phyloP scores from a whole-genome alignment of 1,140 invertebrate species.

The Pseudobourletiella spinata region DNA sequence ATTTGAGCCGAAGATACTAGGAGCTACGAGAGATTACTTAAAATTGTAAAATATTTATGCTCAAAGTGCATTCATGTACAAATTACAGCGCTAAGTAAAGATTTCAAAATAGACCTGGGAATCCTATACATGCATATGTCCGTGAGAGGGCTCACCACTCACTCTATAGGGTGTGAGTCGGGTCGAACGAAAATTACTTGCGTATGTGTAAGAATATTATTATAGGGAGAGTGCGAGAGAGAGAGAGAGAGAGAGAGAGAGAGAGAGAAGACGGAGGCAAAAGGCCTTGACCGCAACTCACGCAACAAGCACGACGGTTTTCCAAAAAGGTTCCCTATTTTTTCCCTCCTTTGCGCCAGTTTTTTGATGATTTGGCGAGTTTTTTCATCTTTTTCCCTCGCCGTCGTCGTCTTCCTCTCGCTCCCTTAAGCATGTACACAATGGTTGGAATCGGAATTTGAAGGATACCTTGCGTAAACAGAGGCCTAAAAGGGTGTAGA shows the following conservation, averaged over 20 bases:
- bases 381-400: constrained; percentile 18
- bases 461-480: background rate
- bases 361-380: constrained; percentile 34
- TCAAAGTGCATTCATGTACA: background rate
- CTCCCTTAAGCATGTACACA: background rate
- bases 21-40: background rate
- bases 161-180: too few species aligned
- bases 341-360: constrained; percentile 24
- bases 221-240: too few species aligned
- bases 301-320: constrained; percentile 32
- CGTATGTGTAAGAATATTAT: too few species aligned
- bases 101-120: too few species aligned
- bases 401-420: background rate
- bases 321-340: constrained; percentile 27
- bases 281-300: constrained; percentile 35
- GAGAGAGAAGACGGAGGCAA: constrained; percentile 7
- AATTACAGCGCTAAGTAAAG: background rate
- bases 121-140: too few species aligned
- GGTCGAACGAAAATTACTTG: too few species aligned
- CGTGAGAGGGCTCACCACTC: too few species aligned
- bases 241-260: background rate
- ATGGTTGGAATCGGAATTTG: too few species aligned
- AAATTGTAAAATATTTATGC: background rate
- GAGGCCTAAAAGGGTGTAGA: background rate
- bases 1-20: background rate